Percentiles rank a stretch among this genome's conserved stretches.
Conservation (phyloP, 2,888 invertebrate genomes). For the Drosophila colorata region DNA sequence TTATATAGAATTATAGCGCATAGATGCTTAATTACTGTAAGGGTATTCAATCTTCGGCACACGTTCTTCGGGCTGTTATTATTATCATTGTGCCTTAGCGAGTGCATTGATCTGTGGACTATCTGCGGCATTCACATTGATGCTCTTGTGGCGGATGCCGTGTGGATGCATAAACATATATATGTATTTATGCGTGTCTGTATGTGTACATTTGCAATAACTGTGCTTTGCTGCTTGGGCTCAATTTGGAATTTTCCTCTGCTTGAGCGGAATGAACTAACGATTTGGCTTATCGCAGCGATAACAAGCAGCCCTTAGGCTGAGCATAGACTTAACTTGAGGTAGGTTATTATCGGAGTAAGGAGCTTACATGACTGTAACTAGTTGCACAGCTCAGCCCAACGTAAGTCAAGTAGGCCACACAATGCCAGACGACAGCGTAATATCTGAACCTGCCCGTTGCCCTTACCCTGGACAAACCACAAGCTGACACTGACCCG, state of each 20-base stretch:
- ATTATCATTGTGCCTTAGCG: conserved; percentile 3
- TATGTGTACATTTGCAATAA: background rate
- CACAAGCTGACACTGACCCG: conserved; percentile 45
- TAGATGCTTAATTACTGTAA: background rate
- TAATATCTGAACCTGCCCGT: too few relatives aligned
- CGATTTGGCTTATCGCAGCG: background rate
- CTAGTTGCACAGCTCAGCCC: background rate
- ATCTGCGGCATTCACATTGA: conserved; percentile 64
- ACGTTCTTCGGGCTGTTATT: background rate
- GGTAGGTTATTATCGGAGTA: conserved; percentile 37
- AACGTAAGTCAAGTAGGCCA: conserved; percentile 45
- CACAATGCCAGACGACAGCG: conserved; percentile 34
- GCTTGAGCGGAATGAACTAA: conserved; percentile 1
- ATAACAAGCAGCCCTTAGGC: conserved; percentile 12
- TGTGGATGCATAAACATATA: background rate
- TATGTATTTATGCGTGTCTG: background rate
- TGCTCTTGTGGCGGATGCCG: conserved; percentile 12
- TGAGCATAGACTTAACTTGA: conserved; percentile 14
- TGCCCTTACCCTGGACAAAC: conserved; percentile 2
- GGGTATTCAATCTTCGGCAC: background rate
- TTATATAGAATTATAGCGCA: too few relatives aligned
- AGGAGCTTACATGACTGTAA: conserved; percentile 1
- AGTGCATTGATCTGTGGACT: conserved; percentile 67
- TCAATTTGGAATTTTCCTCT: conserved; percentile 55
- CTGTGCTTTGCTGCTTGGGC: background rate